Conservation (phyloP, 2,888 invertebrate species). For the Lottia gigantea region DNA sequence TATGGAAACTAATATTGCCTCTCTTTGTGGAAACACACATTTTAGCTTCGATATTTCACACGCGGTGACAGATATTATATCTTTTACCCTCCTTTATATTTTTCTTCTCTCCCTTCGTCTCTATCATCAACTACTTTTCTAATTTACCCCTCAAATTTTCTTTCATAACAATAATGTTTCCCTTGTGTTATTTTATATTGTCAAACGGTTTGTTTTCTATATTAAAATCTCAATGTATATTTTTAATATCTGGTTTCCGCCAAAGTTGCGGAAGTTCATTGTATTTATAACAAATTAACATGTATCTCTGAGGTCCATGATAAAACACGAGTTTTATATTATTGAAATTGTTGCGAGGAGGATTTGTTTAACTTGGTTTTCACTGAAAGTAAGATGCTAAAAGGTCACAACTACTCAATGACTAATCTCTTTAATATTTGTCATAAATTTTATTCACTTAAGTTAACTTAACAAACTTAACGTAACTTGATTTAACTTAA, state of each 20-base stretch:
- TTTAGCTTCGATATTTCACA: constrained; percentile 9
- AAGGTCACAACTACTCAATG: too few relatives aligned
- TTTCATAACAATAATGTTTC: constrained; percentile 10
- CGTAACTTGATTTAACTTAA: too few relatives aligned
- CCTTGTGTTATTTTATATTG: not conserved
- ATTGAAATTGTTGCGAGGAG: too few relatives aligned
- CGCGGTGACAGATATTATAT: constrained; percentile 10
- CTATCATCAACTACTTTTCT: not conserved
- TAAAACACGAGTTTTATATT: too few relatives aligned
- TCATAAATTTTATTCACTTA: too few relatives aligned
- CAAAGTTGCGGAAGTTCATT: not conserved
- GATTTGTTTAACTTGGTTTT: too few relatives aligned
- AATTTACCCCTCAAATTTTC: constrained; percentile 7
- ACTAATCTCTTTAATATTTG: too few relatives aligned
- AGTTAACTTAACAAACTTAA: too few relatives aligned
- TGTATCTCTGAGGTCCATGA: too few relatives aligned
- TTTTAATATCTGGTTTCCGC: constrained; percentile 7
- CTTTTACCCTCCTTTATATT: not conserved
- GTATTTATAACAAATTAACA: too few relatives aligned
- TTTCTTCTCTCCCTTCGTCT: not conserved
- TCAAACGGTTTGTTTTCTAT: not conserved
- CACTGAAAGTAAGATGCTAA: too few relatives aligned
- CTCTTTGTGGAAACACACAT: constrained; percentile 11
- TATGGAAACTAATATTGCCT: constrained; percentile 10
- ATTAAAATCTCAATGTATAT: constrained; percentile 1